Evolutionary conservation across 2,113 vertebrate species (phyloP), one percentile per base, ranked within the genome.

Genomic region (Sorex fumeus): DNA sequence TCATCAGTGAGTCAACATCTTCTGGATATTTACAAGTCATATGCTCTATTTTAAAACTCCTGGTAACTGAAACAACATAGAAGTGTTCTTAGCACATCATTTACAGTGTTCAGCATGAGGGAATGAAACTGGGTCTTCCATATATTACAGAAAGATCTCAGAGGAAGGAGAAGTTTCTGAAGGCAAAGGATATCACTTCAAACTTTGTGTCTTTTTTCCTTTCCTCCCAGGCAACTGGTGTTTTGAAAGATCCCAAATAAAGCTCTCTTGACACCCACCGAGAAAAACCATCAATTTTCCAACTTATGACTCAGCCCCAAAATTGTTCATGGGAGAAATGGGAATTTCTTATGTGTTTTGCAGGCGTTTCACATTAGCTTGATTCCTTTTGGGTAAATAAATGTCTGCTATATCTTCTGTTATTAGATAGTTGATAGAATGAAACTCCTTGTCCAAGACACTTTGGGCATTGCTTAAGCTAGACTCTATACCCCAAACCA

Each of bases 291-390:
- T 84, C 36, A n/a, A 21, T 72, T 11, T 92, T 53, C 27, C 60
- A 72, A 36, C 10, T 30, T 72, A 13, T 71, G 70, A 81, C 81
- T 70, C 78, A 81, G 21, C 32, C 74, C 69, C 57, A n/a, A 1
- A 69, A 67, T 81, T 70, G 18, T 57, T 57, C 4, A 0, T 47
- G 60, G 34, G 30, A n/a, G n/a, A 92, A 78, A 82, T 87, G 28
- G 83, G 45, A 88, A n/a, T 91, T 90, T 94, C 70, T 86, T 3
- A 40, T 75, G 7, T 70, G 13, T 82, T 94, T 94, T 84, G 34
- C 4, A 53, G 28, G 43, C 84, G 57, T 30, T 81, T 1, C 30
- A 69, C 40, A 50, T 53, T 70, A 45, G 47, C 34, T 21, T 16
- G 13, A n/a, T 77, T 89, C 64, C 27, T 79, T 82, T 34, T 6